Base-by-base conservation (phyloP, 1,140 invertebrate species). In the Periplaneta americana region DNA sequence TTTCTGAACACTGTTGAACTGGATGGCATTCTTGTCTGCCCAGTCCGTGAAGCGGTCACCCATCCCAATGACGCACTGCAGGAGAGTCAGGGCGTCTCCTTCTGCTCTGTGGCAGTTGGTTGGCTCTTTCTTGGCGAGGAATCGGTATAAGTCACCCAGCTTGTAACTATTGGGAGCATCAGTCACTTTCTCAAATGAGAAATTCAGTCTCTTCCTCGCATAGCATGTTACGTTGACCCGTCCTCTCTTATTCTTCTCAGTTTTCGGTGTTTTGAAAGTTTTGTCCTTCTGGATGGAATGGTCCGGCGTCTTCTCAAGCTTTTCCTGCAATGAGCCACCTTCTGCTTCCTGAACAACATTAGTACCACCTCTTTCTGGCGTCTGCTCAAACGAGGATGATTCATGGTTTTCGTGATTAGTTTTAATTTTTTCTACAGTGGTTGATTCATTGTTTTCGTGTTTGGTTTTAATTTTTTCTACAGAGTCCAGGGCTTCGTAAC, bases 31-130 rank as follows among this genome's bases (percentile, higher is more conserved):
- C 33, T 85, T 83, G 82, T 93, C 90, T 22, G 90, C 89, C 88
- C 90, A 92, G 39, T 88, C 85, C 0, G 91, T 81, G 85, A 94
- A 93, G 57, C 87, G 85, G 17, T 89, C 82, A 79, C 89, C 89
- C 33, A 90, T 88, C 9, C 88, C 87, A 74, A 88, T 86, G 3
- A 91, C 89, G 83, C 92, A 91, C 74, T 90, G 86, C 31, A 92
- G 86, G 9, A 92, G 86, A 85, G 89, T 89, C 15, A 89, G 82
- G 28, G 91, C 92, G 86, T 94, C 93, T 80, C 86, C 88, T 85
- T 94, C 93, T 32, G 93, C 92, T 37, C 86, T 86, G 86, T 94
- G 93, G 8, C 88, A 85, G 80, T 88, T 85, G 2, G 82, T 34
- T 1, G 89, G 84, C 31, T 87, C 83, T 48, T 85, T 87, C 13